Evolutionary conservation across 2,888 invertebrate genomes (phyloP).

Genomic region (Pemphredon lugubris): DNA sequence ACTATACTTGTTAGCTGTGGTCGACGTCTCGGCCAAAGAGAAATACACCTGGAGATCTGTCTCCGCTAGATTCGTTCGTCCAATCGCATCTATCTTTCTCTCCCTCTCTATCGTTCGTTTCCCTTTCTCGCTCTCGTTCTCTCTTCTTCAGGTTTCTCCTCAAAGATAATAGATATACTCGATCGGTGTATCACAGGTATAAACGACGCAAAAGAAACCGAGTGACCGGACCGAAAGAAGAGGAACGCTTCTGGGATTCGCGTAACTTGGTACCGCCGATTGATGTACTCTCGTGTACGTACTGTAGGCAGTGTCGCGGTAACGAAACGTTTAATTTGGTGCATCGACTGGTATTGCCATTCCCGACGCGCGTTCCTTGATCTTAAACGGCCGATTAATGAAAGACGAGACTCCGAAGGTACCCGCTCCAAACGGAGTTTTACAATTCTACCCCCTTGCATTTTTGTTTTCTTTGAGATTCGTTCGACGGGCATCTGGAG

Average conservation of each 20-base stretch:
- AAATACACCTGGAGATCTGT: conserved; percentile 23
- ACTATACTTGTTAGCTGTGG: conserved; percentile 36
- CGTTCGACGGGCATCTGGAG: conserved; percentile 41
- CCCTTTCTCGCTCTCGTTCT: conserved; percentile 9
- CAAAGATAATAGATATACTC: conserved; percentile 48
- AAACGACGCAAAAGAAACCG: conserved; percentile 57
- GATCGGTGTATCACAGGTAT: conserved; percentile 68
- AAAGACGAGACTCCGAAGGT: conserved; percentile 4
- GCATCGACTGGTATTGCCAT: conserved; percentile 40
- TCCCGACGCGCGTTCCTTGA: conserved; percentile 57
- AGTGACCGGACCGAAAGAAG: conserved; percentile 47
- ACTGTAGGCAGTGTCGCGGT: conserved; percentile 72
- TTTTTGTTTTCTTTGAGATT: neutral
- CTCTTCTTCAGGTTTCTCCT: conserved; percentile 21
- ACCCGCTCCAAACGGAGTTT: neutral
- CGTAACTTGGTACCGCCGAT: conserved; percentile 45
- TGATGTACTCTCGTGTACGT: conserved; percentile 57
- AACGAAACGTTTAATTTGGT: conserved; percentile 54
- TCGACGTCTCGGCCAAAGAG: conserved; percentile 32
- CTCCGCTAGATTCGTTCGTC: conserved; percentile 41
- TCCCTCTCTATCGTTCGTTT: conserved; percentile 5
- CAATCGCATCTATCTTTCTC: conserved; percentile 33
- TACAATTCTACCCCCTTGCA: neutral
- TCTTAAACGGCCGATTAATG: conserved; percentile 46
- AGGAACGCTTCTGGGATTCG: conserved; percentile 44